Percentiles rank a stretch among this genome's conserved stretches.
Evolutionary conservation across 2,888 invertebrate species (phyloP).

Genomic region (Thecophora atra): DNA sequence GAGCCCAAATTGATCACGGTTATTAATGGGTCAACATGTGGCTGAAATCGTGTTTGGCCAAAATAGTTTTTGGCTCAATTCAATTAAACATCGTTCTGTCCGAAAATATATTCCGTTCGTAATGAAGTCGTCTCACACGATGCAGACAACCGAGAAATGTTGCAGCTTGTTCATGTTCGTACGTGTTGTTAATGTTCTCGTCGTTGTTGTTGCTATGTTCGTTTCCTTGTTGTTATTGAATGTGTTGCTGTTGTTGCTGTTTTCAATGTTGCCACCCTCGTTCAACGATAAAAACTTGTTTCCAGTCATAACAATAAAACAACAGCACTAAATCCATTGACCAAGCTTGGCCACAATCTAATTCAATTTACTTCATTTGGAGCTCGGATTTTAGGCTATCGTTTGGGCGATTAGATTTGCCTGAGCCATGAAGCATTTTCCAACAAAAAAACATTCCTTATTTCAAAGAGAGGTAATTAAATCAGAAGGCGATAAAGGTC

Average conservation of each 20-base stretch:
- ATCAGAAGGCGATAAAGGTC: no score
- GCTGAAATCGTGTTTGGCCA: slow-evolving; percentile 29
- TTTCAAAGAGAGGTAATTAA: no score
- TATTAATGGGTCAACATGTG: slow-evolving; percentile 32
- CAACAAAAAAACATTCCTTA: no score
- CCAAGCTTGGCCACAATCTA: no score
- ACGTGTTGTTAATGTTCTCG: not conserved
- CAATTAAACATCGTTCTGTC: slow-evolving; percentile 26
- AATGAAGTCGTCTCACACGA: not conserved
- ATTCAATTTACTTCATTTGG: no score
- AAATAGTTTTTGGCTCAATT: slow-evolving; percentile 7
- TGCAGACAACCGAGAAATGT: not conserved
- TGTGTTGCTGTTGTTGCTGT: not conserved
- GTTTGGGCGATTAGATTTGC: no score
- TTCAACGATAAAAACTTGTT: not conserved
- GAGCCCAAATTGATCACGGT: not conserved
- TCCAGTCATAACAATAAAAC: not conserved
- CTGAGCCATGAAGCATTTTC: no score
- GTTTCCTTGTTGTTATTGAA: not conserved
- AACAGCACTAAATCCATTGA: no score
- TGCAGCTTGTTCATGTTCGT: not conserved
- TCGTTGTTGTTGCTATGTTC: not conserved
- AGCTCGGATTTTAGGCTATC: no score
- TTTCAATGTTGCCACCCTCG: not conserved
- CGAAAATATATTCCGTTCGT: not conserved